A percentile compares a stretch with the other conserved stretches of the same genome.
Evolutionary conservation across 2,797 vertebrate species (phyloP).

Genomic region (Tarsius wallacei): DNA sequence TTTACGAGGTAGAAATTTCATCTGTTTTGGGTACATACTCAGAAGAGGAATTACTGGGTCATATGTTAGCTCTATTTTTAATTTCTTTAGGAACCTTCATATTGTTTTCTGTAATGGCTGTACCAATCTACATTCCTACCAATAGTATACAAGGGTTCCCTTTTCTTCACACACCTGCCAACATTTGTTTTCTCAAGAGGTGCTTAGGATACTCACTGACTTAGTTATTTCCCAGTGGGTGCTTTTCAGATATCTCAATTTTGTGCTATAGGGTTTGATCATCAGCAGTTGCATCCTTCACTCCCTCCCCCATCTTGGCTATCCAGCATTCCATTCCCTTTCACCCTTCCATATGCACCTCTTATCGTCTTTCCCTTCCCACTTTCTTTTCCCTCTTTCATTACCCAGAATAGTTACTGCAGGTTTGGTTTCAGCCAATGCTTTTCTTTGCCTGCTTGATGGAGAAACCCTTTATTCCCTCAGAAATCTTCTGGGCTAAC

Average conservation of each 20-base stretch:
- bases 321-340: background rate
- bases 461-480: constrained; percentile 34
- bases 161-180: background rate
- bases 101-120: background rate
- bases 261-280: background rate
- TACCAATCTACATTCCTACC: background rate
- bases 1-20: background rate
- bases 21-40: background rate
- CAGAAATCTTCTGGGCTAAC: constrained; percentile 7
- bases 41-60: background rate
- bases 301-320: constrained; percentile 25
- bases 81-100: background rate
- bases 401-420: constrained; percentile 19
- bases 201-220: constrained; percentile 52
- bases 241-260: background rate
- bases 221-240: constrained; percentile 40
- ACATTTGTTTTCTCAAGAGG: background rate
- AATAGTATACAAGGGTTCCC: background rate
- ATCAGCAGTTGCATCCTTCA: constrained; percentile 20
- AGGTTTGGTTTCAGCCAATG: constrained; percentile 40
- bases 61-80: background rate
- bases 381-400: background rate
- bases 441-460: constrained; percentile 50
- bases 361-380: background rate
- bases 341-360: background rate